Percentiles rank a stretch among this genome's conserved stretches.
phyloP scores from a whole-genome alignment of 2,113 vertebrate species.

The Solea senegalensis region DNA sequence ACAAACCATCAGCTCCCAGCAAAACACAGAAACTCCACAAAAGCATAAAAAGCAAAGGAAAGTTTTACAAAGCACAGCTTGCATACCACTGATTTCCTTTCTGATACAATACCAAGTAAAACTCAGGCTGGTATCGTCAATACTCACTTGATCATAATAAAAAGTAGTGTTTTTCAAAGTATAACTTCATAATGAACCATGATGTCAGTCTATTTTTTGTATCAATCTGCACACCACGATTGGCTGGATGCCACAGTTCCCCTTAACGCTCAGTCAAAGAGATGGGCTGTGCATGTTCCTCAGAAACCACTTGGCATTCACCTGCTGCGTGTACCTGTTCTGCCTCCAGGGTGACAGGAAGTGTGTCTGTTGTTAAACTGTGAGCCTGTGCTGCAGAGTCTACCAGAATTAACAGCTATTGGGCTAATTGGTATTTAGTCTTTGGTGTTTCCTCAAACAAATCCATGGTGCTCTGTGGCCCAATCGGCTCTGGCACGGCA shows the following conservation, averaged over 20 bases:
- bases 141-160: too few species aligned
- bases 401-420: conserved; percentile 47
- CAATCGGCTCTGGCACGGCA: conserved; percentile 64
- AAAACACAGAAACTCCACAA: too few species aligned
- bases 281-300: conserved; percentile 48
- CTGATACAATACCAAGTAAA: too few species aligned
- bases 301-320: conserved; percentile 36
- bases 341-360: conserved; percentile 37
- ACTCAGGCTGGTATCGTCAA: too few species aligned
- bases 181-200: too few species aligned
- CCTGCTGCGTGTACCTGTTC: conserved; percentile 32
- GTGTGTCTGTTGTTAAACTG: conserved; percentile 34
- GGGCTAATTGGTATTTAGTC: conserved; percentile 69
- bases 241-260: conserved; percentile 34
- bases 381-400: conserved; percentile 20
- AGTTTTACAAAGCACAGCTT: too few species aligned
- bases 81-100: too few species aligned
- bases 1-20: too few species aligned
- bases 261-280: conserved; percentile 44
- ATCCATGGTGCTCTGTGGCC: conserved; percentile 55
- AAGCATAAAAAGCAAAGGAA: too few species aligned
- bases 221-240: too few species aligned
- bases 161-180: too few species aligned
- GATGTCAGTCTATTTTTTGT: too few species aligned
- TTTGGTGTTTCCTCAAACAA: conserved; percentile 56